phyloP scores from a whole-genome alignment of 2,797 vertebrate genomes.

The Poecilia wingei region DNA sequence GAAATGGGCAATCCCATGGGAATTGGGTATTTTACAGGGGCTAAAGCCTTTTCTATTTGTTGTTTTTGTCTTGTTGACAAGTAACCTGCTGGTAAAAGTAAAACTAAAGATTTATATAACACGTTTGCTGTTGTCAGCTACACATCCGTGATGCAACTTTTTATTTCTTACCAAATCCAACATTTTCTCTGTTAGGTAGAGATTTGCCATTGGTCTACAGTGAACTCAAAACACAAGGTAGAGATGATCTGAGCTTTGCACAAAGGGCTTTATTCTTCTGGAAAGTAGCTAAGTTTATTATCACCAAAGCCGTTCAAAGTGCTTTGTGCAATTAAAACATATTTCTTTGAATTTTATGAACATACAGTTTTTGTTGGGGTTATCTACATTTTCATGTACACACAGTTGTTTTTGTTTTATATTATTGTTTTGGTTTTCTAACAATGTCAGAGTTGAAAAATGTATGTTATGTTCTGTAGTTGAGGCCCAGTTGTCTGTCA shows the following conservation, averaged over 20 bases:
- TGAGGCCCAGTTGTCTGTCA: not conserved
- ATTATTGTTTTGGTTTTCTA: not conserved
- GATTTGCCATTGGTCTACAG: not conserved
- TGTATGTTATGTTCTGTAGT: not conserved
- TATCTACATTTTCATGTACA: too few relatives aligned
- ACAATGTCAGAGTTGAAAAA: not conserved
- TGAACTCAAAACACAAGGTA: not conserved
- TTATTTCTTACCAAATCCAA: not conserved
- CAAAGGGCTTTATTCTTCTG: not conserved
- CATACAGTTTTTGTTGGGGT: not conserved
- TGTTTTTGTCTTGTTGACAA: not conserved
- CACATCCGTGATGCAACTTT: not conserved
- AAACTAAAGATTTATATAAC: not conserved
- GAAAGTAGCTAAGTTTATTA: not conserved
- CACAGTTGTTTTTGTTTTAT: not conserved
- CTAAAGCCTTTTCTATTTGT: not conserved
- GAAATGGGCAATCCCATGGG: not conserved
- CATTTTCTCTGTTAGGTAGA: not conserved
- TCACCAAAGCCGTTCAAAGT: too few relatives aligned
- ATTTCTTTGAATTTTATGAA: not conserved
- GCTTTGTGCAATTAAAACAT: too few relatives aligned
- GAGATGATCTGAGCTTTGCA: not conserved
- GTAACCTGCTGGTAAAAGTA: not conserved
- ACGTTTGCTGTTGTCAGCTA: not conserved
- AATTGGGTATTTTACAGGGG: not conserved